Evolutionary conservation across 2,888 invertebrate genomes (phyloP), one percentile per base, ranked within the genome.

Genomic region (Parelbella ahira): DNA sequence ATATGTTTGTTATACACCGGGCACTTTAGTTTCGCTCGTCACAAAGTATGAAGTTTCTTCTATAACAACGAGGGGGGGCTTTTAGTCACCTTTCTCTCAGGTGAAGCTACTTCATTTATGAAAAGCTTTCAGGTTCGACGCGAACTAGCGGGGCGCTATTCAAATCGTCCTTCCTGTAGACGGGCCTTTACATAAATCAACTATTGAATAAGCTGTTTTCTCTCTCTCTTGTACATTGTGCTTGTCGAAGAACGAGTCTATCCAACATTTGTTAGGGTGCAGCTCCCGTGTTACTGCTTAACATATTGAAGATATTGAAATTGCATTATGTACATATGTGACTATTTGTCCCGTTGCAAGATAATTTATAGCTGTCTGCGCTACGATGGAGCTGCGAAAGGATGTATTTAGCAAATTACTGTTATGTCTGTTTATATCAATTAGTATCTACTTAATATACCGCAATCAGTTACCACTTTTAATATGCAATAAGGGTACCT

Each of bases 71-170:
- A 48, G 58, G 13, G 58, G 13, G 58, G 58, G 73, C 78, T 73
- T 77, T 79, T 75, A 77, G 71, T 60, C 60, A 66, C 63, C 71
- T 64, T 70, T 63, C 68, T 65, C 58, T 60, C 67, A 75, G 73
- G 73, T 66, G 69, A 62, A 68, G 66, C 67, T 60, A 55, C 63
- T 72, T 69, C 78, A 73, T 80, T 82, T 81, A 80, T 79, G 79
- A 81, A 82, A 81, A 80, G 81, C 81, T 82, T 82, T 81, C 76
- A 81, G 71, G 67, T 77, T 73, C 71, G 68, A 75, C 68, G 67
- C 66, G 63, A n/a, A 66, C 68, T 68, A 72, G 65, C 65, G 62
- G 68, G 63, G 65, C 64, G 69, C 78, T 80, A 84, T 84, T 83
- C 80, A 83, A 81, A 80, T 82, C 70, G 67, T 64, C 71, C 66